phyloP scores from a whole-genome alignment of 2,797 vertebrate genomes.

The Eurystomus glaucurus region DNA sequence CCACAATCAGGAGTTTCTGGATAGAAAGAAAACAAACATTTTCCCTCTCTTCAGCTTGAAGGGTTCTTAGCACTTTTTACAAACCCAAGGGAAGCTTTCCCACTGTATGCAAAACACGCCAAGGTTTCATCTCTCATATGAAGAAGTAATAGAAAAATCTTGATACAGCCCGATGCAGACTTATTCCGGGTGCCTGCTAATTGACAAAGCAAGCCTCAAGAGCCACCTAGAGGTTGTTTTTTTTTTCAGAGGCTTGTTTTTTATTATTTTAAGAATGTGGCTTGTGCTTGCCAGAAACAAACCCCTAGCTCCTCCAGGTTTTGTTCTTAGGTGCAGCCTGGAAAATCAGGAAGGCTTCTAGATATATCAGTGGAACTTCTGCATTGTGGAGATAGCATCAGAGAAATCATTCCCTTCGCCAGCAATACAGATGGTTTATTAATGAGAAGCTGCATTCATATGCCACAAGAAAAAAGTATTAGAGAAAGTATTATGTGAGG shows the following conservation, averaged over 20 bases:
- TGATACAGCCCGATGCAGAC: background rate
- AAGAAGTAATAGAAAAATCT: background rate
- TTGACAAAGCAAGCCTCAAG: constrained; percentile 70
- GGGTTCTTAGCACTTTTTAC: background rate
- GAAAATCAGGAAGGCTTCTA: background rate
- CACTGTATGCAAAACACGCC: background rate
- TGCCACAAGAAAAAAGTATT: background rate
- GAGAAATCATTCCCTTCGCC: background rate
- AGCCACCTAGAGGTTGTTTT: constrained; percentile 74
- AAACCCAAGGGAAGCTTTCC: background rate
- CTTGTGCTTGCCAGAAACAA: background rate
- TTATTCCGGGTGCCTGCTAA: constrained; percentile 19
- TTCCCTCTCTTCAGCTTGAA: background rate
- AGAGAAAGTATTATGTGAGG: background rate
- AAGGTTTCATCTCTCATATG: background rate
- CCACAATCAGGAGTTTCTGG: background rate
- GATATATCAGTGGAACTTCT: background rate
- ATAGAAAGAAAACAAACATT: background rate
- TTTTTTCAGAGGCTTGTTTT: background rate
- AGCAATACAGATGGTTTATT: background rate
- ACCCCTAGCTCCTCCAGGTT: background rate
- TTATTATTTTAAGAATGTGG: background rate
- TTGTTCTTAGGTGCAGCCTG: background rate
- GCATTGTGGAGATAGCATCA: background rate
- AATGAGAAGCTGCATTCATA: background rate